Percentiles rank a stretch among this genome's conserved stretches.
Conservation (phyloP, 2,888 invertebrate species). For the Acronicta alni region DNA sequence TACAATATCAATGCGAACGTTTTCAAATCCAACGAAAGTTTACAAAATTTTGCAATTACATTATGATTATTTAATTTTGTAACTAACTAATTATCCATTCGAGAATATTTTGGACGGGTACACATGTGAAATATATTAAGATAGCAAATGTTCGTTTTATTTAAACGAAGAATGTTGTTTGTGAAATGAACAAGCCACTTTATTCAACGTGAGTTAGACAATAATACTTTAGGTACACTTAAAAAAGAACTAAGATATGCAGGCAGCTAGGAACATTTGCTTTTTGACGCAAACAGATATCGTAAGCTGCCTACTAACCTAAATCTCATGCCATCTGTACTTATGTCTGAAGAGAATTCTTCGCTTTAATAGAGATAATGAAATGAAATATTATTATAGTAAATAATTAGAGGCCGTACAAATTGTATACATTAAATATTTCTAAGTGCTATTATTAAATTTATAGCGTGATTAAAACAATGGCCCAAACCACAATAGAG, state of each 20-base stretch:
- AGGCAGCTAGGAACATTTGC: no score
- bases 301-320: no score
- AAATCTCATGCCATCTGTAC: no score
- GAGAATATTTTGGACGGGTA: constrained; percentile 52
- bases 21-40: constrained; percentile 28
- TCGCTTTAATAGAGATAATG: background rate
- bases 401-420: background rate
- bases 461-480: no score
- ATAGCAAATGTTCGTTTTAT: constrained; percentile 5
- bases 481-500: background rate
- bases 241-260: no score
- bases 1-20: constrained; percentile 4
- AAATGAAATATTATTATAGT: background rate
- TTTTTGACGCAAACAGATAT: no score
- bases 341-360: background rate
- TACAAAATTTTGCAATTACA: constrained; percentile 17
- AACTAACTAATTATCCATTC: constrained; percentile 25
- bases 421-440: background rate
- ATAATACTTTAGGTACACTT: background rate
- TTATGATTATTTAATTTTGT: constrained; percentile 6
- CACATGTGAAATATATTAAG: constrained; percentile 25
- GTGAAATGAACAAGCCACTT: constrained; percentile 7
- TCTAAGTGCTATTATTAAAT: background rate
- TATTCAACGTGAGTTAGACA: background rate
- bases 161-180: background rate